These are phyloP conservation scores for Cynopterus brachyotis DNA, from an alignment of 2,113 vertebrate species.

Conservation along the genomic window DNA sequence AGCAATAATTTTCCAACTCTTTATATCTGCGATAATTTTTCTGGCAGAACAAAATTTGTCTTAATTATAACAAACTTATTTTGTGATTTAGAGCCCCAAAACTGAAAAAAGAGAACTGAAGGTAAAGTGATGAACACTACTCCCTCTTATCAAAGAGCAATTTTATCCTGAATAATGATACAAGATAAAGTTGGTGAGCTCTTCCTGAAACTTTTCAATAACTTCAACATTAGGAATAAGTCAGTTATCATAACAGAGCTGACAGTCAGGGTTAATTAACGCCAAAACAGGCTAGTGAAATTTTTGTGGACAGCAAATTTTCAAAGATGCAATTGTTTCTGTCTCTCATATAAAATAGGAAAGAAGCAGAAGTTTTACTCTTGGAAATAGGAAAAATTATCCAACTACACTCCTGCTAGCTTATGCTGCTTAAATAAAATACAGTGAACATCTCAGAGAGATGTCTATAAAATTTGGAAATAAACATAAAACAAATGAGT, in stretches of 20 bases:
- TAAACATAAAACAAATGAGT: background rate
- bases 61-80: slow-evolving; percentile 51
- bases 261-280: background rate
- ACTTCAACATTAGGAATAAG: background rate
- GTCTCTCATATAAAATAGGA: background rate
- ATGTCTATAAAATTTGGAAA: background rate
- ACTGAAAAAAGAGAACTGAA: background rate
- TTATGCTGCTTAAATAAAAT: background rate
- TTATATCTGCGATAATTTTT: slow-evolving; percentile 40
- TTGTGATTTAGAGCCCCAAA: slow-evolving; percentile 23
- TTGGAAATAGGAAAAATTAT: background rate
- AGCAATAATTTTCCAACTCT: slow-evolving; percentile 25
- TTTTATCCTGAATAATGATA: background rate
- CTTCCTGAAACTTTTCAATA: slow-evolving; percentile 16
- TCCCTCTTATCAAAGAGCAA: background rate
- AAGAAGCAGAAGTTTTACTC: background rate
- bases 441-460: background rate
- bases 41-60: slow-evolving; percentile 34
- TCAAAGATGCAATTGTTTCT: background rate
- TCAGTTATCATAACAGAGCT: background rate
- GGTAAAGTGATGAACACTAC: background rate
- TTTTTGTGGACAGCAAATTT: background rate
- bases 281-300: background rate
- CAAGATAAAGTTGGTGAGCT: background rate
- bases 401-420: background rate